Evolutionary conservation across 2,113 vertebrate genomes (phyloP), one percentile per base, ranked within the genome.

Genomic region (Paralichthys olivaceus): DNA sequence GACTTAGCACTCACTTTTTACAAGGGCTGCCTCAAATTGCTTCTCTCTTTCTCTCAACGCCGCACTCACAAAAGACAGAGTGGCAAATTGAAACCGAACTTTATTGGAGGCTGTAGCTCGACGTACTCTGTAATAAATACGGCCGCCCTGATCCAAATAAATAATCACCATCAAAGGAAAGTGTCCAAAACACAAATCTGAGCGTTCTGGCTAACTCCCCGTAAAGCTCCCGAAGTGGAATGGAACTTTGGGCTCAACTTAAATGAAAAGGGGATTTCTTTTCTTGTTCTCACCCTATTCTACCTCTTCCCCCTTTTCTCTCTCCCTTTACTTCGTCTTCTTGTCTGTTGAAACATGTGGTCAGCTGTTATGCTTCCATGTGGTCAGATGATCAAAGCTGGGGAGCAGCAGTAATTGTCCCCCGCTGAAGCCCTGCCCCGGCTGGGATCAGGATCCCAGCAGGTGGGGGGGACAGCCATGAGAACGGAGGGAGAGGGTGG

Each of bases 341-440:
- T 89, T 93, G 89, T 93, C 90, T 91, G 87, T 88, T 90, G 89
- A 90, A 92, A 93, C 92, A 93, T 93, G 92, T 93, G 92, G 92
- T 93, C 92, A 92, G 92, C 92, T 93, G 93, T 96, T 96, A 96
- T 96, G 97, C 96, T 97, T 97, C 96, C 96, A 98, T 99, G 97
- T 98, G 97, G 98, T 97, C 97, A 98, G 97, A 97, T 97, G 97
- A 99, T 99, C 98, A 99, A 99, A 98, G 97, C 94, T 93, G 95
- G 94, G 95, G 96, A 96, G 95, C 95, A 95, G 96, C 95, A 94
- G 96, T 98, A 98, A 99, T 98, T 99, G 97, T 98, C 96, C 96
- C 93, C 97, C 93, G 95, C 96, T 97, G 97, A 96, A 97, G 94
- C 92, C 94, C 95, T 96, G 95, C 96, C 97, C 97, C 96, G 96